Conservation (phyloP, 1,140 invertebrate genomes). For the Medauroidea extradentata region DNA sequence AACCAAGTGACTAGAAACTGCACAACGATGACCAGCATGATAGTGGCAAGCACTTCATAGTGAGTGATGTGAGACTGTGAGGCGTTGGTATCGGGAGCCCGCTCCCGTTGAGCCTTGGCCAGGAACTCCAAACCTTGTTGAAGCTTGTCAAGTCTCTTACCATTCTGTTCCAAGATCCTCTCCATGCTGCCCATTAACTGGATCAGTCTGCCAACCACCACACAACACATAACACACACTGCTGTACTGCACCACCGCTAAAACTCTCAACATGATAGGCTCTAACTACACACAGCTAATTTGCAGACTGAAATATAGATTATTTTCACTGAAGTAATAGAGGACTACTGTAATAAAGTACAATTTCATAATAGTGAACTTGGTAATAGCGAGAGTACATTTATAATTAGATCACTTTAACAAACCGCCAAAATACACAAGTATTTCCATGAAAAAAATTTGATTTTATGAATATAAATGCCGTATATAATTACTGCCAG, state of each 20-base stretch:
- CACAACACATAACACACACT: neutral
- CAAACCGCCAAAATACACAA: too few relatives aligned
- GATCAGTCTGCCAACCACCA: conserved; percentile 33
- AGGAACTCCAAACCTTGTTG: conserved; percentile 43
- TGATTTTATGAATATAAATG: too few relatives aligned
- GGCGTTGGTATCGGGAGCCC: neutral
- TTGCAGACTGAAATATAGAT: neutral
- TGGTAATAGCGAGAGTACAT: too few relatives aligned
- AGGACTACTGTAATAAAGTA: neutral
- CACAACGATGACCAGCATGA: neutral
- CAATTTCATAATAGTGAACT: neutral
- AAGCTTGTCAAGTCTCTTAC: conserved; percentile 44
- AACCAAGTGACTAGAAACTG: conserved; percentile 2
- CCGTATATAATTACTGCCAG: too few relatives aligned
- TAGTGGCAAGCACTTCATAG: neutral
- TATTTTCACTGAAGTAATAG: neutral
- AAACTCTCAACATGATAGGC: neutral
- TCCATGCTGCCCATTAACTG: conserved; percentile 41
- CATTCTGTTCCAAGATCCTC: conserved; percentile 37
- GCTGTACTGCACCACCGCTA: neutral
- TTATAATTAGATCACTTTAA: too few relatives aligned
- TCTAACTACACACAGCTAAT: neutral
- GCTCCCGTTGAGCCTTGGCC: conserved; percentile 39
- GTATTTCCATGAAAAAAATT: too few relatives aligned
- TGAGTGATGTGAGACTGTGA: neutral